phyloP scores from a whole-genome alignment of 2,113 vertebrate species.

The Paracyprichromis sp. region DNA sequence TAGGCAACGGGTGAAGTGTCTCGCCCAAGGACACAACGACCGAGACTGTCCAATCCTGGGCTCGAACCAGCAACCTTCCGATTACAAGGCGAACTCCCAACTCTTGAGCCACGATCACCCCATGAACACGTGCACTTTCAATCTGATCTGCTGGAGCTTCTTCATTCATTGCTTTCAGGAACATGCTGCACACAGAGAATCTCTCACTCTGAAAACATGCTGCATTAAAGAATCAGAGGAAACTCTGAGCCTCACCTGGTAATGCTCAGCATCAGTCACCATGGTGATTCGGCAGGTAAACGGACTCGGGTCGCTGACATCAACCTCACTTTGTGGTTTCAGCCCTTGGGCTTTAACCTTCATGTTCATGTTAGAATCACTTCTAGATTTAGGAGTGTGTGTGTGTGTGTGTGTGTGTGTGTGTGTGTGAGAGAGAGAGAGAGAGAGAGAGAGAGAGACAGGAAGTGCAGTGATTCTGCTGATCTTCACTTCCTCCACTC shows the following conservation, averaged over 20 bases:
- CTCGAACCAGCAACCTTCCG: rapidly evolving
- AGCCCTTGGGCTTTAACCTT: background rate
- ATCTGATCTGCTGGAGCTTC: background rate
- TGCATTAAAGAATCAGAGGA: background rate
- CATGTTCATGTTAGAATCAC: background rate
- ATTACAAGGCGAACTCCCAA: background rate
- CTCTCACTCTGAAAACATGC: background rate
- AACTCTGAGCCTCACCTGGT: background rate
- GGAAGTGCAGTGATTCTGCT: background rate
- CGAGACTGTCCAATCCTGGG: rapidly evolving
- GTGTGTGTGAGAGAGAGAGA: no score
- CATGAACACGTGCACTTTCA: background rate
- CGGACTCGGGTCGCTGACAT: background rate
- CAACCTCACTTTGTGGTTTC: background rate
- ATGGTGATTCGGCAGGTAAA: background rate
- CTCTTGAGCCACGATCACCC: background rate
- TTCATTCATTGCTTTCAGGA: background rate
- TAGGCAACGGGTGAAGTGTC: background rate
- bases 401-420: background rate
- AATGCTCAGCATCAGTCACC: background rate
- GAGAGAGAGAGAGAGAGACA: background rate
- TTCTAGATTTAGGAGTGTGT: background rate
- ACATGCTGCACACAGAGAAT: background rate
- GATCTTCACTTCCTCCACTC: background rate
- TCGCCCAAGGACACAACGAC: background rate